phyloP scores from a whole-genome alignment of 2,113 vertebrate genomes.

The Dissostichus mawsoni region DNA sequence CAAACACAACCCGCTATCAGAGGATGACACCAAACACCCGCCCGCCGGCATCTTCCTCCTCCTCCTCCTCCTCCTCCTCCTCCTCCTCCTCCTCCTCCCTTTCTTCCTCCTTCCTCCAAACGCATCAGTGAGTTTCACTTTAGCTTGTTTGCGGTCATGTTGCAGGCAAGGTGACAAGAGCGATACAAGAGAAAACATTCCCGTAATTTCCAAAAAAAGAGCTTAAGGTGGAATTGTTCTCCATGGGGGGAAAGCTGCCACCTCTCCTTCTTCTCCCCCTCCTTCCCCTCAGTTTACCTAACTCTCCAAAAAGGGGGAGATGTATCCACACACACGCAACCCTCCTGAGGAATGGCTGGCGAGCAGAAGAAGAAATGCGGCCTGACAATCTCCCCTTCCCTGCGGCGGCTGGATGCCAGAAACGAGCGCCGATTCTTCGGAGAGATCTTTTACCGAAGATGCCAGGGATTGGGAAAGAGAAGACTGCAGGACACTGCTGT shows the following conservation, averaged over 20 bases:
- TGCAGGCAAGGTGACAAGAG: slow-evolving; percentile 82
- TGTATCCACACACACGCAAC: slow-evolving; percentile 37
- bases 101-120: slow-evolving; percentile 51
- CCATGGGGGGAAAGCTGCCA: slow-evolving; percentile 47
- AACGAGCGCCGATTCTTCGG: slow-evolving; percentile 68
- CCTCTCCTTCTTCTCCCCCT: slow-evolving; percentile 33
- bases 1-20: slow-evolving; percentile 60
- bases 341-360: slow-evolving; percentile 76
- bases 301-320: slow-evolving; percentile 32
- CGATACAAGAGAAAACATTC: slow-evolving; percentile 73
- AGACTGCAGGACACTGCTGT: slow-evolving; percentile 78
- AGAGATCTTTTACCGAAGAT: slow-evolving; percentile 81
- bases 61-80: slow-evolving; percentile 36
- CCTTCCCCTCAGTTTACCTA: slow-evolving; percentile 55
- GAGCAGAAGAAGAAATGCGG: slow-evolving; percentile 77
- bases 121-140: slow-evolving; percentile 63
- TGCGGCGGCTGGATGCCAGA: slow-evolving; percentile 73
- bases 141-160: slow-evolving; percentile 73
- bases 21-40: slow-evolving; percentile 58
- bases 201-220: slow-evolving; percentile 72
- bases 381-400: slow-evolving; percentile 83
- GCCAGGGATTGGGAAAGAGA: slow-evolving; percentile 74
- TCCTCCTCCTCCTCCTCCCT: slow-evolving; percentile 20
- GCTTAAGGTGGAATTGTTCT: slow-evolving; percentile 78
- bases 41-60: slow-evolving; percentile 50